Base-by-base conservation (phyloP, 2,888 invertebrate species). In the Deladenus siricidicola region DNA sequence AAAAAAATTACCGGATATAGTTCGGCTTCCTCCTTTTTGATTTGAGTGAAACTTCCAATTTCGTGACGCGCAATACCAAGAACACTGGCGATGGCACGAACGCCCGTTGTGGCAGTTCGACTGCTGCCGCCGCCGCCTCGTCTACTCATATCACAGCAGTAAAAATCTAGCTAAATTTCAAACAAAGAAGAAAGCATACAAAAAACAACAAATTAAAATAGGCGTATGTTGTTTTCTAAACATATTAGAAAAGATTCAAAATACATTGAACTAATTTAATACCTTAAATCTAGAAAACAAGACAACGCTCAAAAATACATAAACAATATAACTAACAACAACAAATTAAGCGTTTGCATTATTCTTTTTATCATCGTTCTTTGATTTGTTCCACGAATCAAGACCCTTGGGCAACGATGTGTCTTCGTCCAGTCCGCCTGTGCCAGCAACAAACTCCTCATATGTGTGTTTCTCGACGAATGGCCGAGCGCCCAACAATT, bases 391-490 rank as follows among this genome's bases (percentile, higher is more conserved):
- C 67, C 67, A 66, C 4, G 66, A 68, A 6, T 64, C 70, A 21
- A 69, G 56, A 24, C 65, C 96, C 82, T 91, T 89, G 0, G 98
- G 98, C 71, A 98, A 83, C 0, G 86, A 82, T 0, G 93, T 93
- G 76, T 98, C 23, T 81, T 99, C 98, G 68, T 98, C 98, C 74
- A 96, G 86, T 0, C 94, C 93, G 1, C 96, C 96, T n/a, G 72
- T 72, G 21, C 71, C 93, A 81, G 92, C 94, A 0, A 99, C 98
- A 81, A 99, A 98, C 79, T 99, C 90, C 81, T 99, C 98, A 78
- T 99, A 99, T 10, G 96, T 96, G 17, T 94, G 92, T 83, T 96
- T 96, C 81, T 99, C 98, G 14, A 88, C 88, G 85, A 98, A 99
- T 0, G 98, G 98, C 70, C 98, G 83, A 28, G 86, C 85, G 0